Percentiles rank a stretch among this genome's conserved stretches.
Evolutionary conservation across 2,888 invertebrate genomes (phyloP).

Genomic region (Drosophila villosipedis): DNA sequence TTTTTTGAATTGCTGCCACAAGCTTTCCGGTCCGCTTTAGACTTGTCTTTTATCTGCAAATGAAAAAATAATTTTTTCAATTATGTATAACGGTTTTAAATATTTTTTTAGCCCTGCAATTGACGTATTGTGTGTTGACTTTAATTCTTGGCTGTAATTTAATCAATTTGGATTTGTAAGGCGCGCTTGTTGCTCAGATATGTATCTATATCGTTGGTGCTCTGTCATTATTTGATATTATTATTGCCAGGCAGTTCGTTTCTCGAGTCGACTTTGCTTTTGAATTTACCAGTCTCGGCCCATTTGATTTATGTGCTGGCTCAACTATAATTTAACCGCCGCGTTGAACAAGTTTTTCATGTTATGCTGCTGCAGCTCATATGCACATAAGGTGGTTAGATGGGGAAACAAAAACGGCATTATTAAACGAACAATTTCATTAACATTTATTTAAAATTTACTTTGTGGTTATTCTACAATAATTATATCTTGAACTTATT

Average conservation of each 20-base stretch:
- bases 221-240: conserved; percentile 64
- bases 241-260: conserved; percentile 47
- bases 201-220: conserved; percentile 15
- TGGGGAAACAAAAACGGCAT: not conserved
- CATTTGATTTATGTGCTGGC: conserved; percentile 56
- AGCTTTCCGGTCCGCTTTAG: not conserved
- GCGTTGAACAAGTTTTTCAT: conserved; percentile 45
- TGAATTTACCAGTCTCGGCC: conserved; percentile 27
- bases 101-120: conserved; percentile 16
- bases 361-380: conserved; percentile 2
- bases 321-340: conserved; percentile 42
- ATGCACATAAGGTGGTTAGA: conserved; percentile 3
- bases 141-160: conserved; percentile 47
- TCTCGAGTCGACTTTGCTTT: conserved; percentile 31
- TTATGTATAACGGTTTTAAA: not conserved
- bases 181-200: conserved; percentile 36
- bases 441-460: not conserved
- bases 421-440: not conserved
- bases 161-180: conserved; percentile 45
- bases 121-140: conserved; percentile 32
- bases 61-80: conserved; percentile 13
- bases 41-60: conserved; percentile 1
- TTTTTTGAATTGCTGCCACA: conserved; percentile 15
- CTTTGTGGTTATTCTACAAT: not conserved
- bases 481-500: not conserved